Conservation (phyloP, 2,888 invertebrate species). For the Sericinus montela region DNA sequence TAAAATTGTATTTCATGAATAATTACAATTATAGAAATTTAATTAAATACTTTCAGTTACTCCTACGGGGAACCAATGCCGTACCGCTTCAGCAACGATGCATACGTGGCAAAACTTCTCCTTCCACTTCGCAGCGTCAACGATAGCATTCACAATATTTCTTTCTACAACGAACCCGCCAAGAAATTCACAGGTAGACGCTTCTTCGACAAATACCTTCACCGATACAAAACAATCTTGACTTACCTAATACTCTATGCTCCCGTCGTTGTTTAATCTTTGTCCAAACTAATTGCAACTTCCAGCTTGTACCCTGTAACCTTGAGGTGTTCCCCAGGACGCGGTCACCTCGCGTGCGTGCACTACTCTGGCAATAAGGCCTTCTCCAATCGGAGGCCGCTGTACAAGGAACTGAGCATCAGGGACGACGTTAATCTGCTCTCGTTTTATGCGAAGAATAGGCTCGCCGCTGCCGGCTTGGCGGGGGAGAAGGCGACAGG, state of each 20-base stretch:
- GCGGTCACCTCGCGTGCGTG: conserved; percentile 90
- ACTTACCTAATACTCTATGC: conserved; percentile 26
- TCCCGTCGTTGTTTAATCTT: conserved; percentile 28
- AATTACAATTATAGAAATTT: too few species aligned
- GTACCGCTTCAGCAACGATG: conserved; percentile 83
- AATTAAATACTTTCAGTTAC: conserved; percentile 73
- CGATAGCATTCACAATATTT: conserved; percentile 80
- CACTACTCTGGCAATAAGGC: conserved; percentile 90
- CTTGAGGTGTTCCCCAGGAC: conserved; percentile 81
- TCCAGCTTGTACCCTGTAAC: conserved; percentile 64
- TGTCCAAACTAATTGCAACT: conserved; percentile 52
- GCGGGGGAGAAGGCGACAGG: conserved; percentile 74
- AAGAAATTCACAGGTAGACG: conserved; percentile 82
- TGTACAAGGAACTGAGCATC: conserved; percentile 86
- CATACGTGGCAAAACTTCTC: conserved; percentile 85
- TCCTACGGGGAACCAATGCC: conserved; percentile 73
- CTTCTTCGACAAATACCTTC: conserved; percentile 20
- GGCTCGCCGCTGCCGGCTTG: conserved; percentile 81
- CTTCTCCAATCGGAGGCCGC: conserved; percentile 86
- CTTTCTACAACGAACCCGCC: conserved; percentile 84
- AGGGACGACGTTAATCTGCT: conserved; percentile 91
- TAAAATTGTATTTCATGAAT: too few species aligned
- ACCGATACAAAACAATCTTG: conserved; percentile 18
- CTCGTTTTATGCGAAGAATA: conserved; percentile 92
- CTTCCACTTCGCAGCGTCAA: conserved; percentile 81